Evolutionary conservation across 2,888 invertebrate species (phyloP), one percentile per base, ranked within the genome.

Genomic region (Notocelia uddmanniana): DNA sequence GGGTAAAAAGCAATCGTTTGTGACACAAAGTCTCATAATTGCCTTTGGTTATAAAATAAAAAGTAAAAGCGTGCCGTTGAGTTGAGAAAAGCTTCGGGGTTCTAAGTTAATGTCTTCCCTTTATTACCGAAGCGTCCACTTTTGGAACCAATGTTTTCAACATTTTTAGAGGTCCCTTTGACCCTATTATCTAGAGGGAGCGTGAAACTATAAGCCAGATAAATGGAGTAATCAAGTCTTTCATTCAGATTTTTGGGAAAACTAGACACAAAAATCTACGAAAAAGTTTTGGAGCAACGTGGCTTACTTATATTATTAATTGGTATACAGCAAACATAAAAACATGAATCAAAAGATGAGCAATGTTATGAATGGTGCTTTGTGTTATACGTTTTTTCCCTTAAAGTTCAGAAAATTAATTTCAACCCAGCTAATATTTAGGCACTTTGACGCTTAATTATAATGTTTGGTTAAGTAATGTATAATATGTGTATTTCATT

Each of bases 41-140:
- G 67, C 60, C 59, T 34, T 26, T 34, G 60, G 66, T 55, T 67
- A 64, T 70, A 66, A 70, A 70, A 64, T 70, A 70, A 70, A 70
- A 70, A 70, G 64, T 70, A 71, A 71, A 52, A n/a, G 31, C 3
- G 31, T 37, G 13, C 45, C 70, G 64, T 11, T 37, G 37, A 58
- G 64, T n/a, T 31, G 58, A 52, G 52, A 31, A 52, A 58, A 59
- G 70, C 59, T 15, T 9, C 15, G 52, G 62, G 64, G 18, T 71
- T 66, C 54, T n/a, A 69, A 71, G 52, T 71, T 71, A 71, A 71
- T 66, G 59, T 71, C 52, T n/a, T 31, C 21, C n/a, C 48, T 71
- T 71, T 71, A 71, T 71, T 54, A 66, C 66, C 26, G 21, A 45
- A 70, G 55, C 26, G 70, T 54, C 66, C 70, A 59, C 64, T 64